Base-by-base conservation (phyloP, 2,888 invertebrate species). In the Teinopalpus imperialis region DNA sequence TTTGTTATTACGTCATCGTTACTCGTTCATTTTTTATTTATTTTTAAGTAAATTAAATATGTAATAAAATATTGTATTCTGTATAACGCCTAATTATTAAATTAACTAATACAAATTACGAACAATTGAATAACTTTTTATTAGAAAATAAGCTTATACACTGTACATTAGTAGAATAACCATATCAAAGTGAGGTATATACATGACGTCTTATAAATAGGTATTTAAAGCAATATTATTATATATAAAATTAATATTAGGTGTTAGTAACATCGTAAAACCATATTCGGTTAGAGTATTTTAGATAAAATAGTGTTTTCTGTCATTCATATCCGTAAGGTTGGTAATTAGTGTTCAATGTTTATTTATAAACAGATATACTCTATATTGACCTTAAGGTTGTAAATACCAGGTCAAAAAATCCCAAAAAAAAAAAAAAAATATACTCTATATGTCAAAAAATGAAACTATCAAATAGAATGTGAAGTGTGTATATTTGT, bases 291-390 rank as follows among this genome's bases (percentile, higher is more conserved):
- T 40, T 34, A 46, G 27, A 35, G 6, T 40, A 40, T 46, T 46
- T 35, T 40, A 31, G 23, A 30, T 37, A 30, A 3, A 21, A 10
- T 30, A 18, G 14, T 20, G 27, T 14, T 18, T 37, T 27, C n/a
- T 34, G 27, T 34, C 9, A 10, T 39, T 21, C 21, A 18, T 16
- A 43, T 9, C n/a, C 14, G 16, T 16, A 23, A 31, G 7, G n/a
- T 16, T 36, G 23, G 9, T 18, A 20, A 49, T 52, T 52, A 53
- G 56, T 58, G 54, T 56, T 54, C 56, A 56, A 54, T 54, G 54
- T 52, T 55, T 42, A 30, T 23, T 26, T 14, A 36, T 6, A 10
- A 37, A 16, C 10, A n/a, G n/a, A n/a, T n/a, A n/a, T n/a, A n/a
- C n/a, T n/a, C n/a, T n/a, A n/a, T n/a, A n/a, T n/a, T n/a, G n/a